phyloP scores from a whole-genome alignment of 2,797 vertebrate genomes.

The Valencia hispanica region DNA sequence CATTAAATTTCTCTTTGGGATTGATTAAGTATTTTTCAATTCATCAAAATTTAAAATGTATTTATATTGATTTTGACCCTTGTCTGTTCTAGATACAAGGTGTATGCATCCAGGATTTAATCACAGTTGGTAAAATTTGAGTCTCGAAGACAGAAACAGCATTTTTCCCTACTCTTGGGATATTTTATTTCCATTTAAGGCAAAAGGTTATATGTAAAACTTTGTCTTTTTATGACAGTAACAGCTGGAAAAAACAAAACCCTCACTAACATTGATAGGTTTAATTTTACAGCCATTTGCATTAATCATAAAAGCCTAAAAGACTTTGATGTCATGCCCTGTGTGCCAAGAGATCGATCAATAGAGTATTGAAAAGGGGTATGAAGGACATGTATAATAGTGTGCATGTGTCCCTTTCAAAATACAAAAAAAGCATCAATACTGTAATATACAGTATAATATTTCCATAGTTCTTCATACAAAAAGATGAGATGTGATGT shows the following conservation, averaged over 20 bases:
- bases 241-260: neutral
- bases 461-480: conserved; percentile 41
- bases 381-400: neutral
- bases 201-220: neutral
- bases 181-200: conserved; percentile 1
- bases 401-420: conserved; percentile 17
- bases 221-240: conserved; percentile 5
- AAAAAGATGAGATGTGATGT: conserved; percentile 32
- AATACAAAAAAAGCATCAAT: conserved; percentile 37
- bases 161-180: neutral
- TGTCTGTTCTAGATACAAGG: neutral
- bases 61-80: neutral
- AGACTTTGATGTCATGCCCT: conserved; percentile 17
- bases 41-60: no score
- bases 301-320: conserved; percentile 5
- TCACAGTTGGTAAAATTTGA: neutral
- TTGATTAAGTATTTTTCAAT: no score
- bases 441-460: conserved; percentile 70
- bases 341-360: conserved; percentile 6
- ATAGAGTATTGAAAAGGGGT: conserved; percentile 24
- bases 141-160: neutral
- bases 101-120: neutral
- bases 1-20: no score
- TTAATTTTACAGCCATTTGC: conserved; percentile 6
- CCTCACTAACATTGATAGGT: conserved; percentile 23